phyloP scores from a whole-genome alignment of 1,140 invertebrate genomes.

The Cepaea nemoralis region DNA sequence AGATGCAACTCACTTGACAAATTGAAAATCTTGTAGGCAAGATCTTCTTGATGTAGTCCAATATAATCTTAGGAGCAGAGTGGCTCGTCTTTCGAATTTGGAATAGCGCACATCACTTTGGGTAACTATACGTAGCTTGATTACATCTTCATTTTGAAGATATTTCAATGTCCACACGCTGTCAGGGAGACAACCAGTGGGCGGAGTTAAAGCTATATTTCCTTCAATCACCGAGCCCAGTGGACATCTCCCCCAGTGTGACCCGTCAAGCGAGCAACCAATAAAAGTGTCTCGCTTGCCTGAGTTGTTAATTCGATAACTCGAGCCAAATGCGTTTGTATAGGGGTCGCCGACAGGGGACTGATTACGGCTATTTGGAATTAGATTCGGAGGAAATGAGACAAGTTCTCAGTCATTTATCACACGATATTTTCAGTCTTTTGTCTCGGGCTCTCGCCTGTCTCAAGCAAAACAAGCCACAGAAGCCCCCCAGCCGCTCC shows the following conservation, averaged over 20 bases:
- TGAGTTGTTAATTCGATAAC: slow-evolving; percentile 41
- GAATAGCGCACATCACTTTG: neutral
- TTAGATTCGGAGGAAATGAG: slow-evolving; percentile 33
- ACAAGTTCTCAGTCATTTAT: slow-evolving; percentile 34
- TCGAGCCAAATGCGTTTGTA: slow-evolving; percentile 20
- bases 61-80: neutral
- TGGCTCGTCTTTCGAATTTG: neutral
- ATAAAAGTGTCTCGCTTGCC: slow-evolving; percentile 40
- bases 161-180: neutral
- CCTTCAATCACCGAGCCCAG: slow-evolving; percentile 11
- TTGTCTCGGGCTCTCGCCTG: slow-evolving; percentile 29
- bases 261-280: slow-evolving; percentile 36
- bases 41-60: neutral
- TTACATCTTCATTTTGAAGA: neutral
- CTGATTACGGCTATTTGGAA: slow-evolving; percentile 38
- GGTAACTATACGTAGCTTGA: neutral
- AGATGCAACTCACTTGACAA: neutral
- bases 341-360: slow-evolving; percentile 32
- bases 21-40: neutral
- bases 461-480: slow-evolving; percentile 23
- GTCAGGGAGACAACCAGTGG: neutral
- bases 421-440: slow-evolving; percentile 38
- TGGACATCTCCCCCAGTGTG: slow-evolving; percentile 8
- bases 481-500: neutral
- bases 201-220: slow-evolving; percentile 21